These are phyloP conservation scores for Berghia stephanieae DNA, from an alignment of 1,140 invertebrate species.

Conservation along the genomic window DNA sequence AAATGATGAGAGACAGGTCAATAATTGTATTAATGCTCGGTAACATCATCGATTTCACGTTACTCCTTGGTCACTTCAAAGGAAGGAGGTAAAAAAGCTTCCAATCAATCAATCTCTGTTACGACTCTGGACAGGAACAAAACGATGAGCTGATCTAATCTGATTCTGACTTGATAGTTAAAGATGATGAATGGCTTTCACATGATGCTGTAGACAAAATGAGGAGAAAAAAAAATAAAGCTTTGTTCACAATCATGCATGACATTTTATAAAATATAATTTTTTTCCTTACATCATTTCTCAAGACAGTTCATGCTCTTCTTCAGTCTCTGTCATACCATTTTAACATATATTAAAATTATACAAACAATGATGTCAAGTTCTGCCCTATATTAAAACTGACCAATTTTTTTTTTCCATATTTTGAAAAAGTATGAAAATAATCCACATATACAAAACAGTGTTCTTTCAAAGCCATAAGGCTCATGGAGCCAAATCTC, in stretches of 20 bases:
- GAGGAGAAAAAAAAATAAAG: conserved; percentile 25
- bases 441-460: too few relatives aligned
- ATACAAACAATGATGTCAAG: not conserved
- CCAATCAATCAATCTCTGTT: not conserved
- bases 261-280: too few relatives aligned
- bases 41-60: too few relatives aligned
- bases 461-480: not conserved
- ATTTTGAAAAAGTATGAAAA: not conserved
- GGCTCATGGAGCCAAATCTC: not conserved
- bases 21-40: too few relatives aligned
- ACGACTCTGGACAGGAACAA: too few relatives aligned
- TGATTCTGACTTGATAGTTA: conserved; percentile 53
- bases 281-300: too few relatives aligned
- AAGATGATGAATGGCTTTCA: conserved; percentile 54
- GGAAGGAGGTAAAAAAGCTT: too few relatives aligned
- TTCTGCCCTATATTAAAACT: not conserved
- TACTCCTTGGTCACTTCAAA: too few relatives aligned
- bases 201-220: conserved; percentile 50
- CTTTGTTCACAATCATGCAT: not conserved
- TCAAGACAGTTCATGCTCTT: too few relatives aligned
- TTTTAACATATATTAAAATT: not conserved
- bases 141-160: too few relatives aligned
- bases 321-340: too few relatives aligned
- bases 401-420: not conserved
- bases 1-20: too few relatives aligned